A percentile compares a stretch with the other conserved stretches of the same genome.
phyloP scores from a whole-genome alignment of 23 tunicate genomes.

The Aplidium turbinatum region DNA sequence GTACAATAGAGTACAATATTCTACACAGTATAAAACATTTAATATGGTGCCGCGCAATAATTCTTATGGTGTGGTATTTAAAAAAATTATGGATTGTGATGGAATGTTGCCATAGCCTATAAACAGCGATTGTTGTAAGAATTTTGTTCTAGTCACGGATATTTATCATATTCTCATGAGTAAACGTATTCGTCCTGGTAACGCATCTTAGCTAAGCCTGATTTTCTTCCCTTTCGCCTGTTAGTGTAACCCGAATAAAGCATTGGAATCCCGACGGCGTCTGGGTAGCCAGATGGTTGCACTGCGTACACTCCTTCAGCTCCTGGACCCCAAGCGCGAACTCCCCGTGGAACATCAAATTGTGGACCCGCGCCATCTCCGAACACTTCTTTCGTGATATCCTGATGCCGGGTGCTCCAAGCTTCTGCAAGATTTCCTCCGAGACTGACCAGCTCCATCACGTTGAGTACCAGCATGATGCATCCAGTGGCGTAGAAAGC shows the following conservation, averaged over 20 bases:
- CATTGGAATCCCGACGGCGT: conserved; percentile 76
- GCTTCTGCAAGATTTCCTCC: conserved; percentile 67
- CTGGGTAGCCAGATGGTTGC: conserved; percentile 70
- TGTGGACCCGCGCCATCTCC: conserved; percentile 73
- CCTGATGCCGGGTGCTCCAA: conserved; percentile 61
- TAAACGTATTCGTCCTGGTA: neutral
- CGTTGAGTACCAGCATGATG: conserved; percentile 71
- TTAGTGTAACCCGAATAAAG: conserved; percentile 4
- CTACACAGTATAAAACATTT: too few relatives aligned
- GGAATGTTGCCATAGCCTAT: too few relatives aligned
- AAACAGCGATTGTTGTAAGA: too few relatives aligned
- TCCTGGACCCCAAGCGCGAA: conserved; percentile 58
- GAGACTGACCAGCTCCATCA: conserved; percentile 57
- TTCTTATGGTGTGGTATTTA: too few relatives aligned
- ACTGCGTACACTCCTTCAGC: conserved; percentile 48
- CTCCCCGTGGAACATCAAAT: conserved; percentile 46
- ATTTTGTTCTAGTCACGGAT: too few relatives aligned
- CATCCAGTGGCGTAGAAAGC: conserved; percentile 76
- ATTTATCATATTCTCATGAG: too few relatives aligned
- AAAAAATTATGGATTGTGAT: too few relatives aligned
- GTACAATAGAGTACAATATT: too few relatives aligned
- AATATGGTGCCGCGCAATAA: too few relatives aligned
- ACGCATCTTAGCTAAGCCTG: neutral
- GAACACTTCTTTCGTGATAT: conserved; percentile 71
- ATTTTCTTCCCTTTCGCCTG: conserved; percentile 6